These are phyloP conservation scores for Torymus tubicola DNA, from an alignment of 2,888 invertebrate genomes.

Conservation along the genomic window DNA sequence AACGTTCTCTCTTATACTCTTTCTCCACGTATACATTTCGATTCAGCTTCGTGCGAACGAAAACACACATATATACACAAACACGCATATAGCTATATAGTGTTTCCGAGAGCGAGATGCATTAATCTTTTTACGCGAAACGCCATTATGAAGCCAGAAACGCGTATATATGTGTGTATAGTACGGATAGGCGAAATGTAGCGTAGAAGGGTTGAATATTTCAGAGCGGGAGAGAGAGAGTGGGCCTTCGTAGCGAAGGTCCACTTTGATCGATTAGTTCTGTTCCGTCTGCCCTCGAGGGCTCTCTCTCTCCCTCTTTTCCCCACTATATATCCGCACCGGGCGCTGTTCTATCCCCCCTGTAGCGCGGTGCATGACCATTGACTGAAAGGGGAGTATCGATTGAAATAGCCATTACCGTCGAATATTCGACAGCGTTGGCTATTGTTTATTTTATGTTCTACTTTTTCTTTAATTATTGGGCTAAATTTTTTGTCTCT, in stretches of 20 bases:
- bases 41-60: neutral
- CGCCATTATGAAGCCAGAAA: neutral
- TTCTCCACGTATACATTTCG: neutral
- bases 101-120: constrained; percentile 12
- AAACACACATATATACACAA: neutral
- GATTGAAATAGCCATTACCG: constrained; percentile 15
- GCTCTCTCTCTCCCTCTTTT: constrained; percentile 13
- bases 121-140: constrained; percentile 36
- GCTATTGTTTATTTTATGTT: too few species aligned
- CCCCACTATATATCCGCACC: neutral
- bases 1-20: neutral
- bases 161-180: neutral
- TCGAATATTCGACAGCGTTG: too few species aligned
- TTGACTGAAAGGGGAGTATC: constrained; percentile 28
- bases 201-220: constrained; percentile 30
- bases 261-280: too few species aligned
- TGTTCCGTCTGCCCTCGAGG: constrained; percentile 21
- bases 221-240: neutral
- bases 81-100: too few species aligned
- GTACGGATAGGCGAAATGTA: too few species aligned
- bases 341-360: neutral
- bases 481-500: too few species aligned
- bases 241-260: too few species aligned
- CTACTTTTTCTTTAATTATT: too few species aligned
- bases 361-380: constrained; percentile 5